These are phyloP conservation scores for Gorsachius goisagi DNA, from an alignment of 2,113 vertebrate genomes.

Conservation along the genomic window DNA sequence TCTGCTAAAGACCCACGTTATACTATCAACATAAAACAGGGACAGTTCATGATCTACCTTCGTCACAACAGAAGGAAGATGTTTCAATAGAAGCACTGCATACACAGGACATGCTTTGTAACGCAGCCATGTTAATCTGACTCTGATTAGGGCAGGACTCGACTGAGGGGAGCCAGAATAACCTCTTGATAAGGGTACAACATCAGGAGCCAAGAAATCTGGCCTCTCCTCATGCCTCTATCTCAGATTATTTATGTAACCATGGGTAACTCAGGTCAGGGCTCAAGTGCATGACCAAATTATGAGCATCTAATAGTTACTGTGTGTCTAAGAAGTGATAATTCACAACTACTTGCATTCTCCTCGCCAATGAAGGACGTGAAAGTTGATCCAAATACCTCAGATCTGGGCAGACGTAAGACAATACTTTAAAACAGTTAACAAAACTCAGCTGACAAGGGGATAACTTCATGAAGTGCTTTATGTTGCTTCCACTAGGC, in stretches of 20 bases:
- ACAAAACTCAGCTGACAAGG: background rate
- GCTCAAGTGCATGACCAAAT: background rate
- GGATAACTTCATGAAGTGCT: background rate
- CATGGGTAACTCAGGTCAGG: background rate
- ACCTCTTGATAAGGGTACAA: background rate
- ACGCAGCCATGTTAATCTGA: background rate
- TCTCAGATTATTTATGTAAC: background rate
- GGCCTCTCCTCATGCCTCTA: background rate
- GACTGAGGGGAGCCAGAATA: background rate
- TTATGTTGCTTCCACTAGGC: background rate
- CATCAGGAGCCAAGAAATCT: background rate
- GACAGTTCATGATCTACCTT: background rate
- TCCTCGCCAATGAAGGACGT: background rate
- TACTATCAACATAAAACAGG: background rate
- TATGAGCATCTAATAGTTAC: background rate
- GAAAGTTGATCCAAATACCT: background rate
- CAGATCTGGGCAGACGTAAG: background rate
- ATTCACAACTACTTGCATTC: background rate
- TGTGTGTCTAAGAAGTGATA: background rate
- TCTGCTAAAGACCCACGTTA: background rate
- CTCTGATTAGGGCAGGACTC: background rate
- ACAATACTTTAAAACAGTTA: background rate
- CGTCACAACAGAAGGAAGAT: background rate
- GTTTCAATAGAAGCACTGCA: background rate
- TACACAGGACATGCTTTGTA: background rate